phyloP scores from a whole-genome alignment of 2,113 vertebrate species.

The Dromiciops gliroides region DNA sequence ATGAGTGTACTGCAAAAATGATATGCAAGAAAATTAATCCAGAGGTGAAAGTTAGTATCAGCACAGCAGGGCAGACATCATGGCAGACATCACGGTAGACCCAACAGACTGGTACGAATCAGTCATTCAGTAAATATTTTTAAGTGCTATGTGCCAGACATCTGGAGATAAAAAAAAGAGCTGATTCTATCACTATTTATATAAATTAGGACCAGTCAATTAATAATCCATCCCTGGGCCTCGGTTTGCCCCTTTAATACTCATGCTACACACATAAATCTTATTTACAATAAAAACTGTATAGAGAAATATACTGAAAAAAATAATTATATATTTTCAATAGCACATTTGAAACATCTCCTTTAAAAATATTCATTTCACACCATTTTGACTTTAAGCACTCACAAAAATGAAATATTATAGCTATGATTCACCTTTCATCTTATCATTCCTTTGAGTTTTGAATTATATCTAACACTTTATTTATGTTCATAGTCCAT shows the following conservation, averaged over 20 bases:
- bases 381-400: neutral
- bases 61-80: too few relatives aligned
- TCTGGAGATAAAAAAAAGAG: too few relatives aligned
- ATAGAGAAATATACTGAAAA: constrained; percentile 23
- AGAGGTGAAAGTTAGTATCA: too few relatives aligned
- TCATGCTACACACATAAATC: too few relatives aligned
- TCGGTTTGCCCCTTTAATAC: too few relatives aligned
- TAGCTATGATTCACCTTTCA: neutral
- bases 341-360: constrained; percentile 26
- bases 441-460: neutral
- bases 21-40: constrained; percentile 32
- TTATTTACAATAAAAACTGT: neutral
- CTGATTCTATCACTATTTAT: too few relatives aligned
- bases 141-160: too few relatives aligned
- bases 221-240: too few relatives aligned
- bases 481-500: constrained; percentile 6
- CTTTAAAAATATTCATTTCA: neutral
- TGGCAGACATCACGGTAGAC: too few relatives aligned
- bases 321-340: neutral
- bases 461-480: neutral
- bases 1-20: neutral
- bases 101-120: too few relatives aligned
- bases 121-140: too few relatives aligned
- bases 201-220: too few relatives aligned
- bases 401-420: neutral